These are phyloP conservation scores for Ciconia boyciana DNA, from an alignment of 2,113 vertebrate genomes.

Conservation along the genomic window DNA sequence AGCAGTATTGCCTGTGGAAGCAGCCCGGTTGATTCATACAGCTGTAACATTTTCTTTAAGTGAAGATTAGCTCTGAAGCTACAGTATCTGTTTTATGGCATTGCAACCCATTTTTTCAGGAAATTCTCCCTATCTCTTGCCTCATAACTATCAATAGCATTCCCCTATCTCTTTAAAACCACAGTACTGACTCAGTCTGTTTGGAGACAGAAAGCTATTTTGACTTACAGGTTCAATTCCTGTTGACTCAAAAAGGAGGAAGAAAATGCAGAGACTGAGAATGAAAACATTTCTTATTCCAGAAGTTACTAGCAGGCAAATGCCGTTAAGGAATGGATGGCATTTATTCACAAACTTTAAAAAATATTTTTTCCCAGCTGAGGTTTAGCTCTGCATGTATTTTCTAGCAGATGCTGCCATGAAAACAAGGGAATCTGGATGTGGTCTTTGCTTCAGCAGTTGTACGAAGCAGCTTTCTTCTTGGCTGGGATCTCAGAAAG, in stretches of 20 bases:
- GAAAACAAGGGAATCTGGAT: slow-evolving; percentile 25
- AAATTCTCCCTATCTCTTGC: background rate
- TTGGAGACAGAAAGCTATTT: slow-evolving; percentile 57
- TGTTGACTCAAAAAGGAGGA: slow-evolving; percentile 50
- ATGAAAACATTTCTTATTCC: slow-evolving; percentile 64
- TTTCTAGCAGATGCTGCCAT: slow-evolving; percentile 41
- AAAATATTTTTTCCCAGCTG: slow-evolving; percentile 19
- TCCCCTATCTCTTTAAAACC: background rate
- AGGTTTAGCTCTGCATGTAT: slow-evolving; percentile 17
- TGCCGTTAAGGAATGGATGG: slow-evolving; percentile 14
- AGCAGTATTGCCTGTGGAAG: background rate
- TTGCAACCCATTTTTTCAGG: background rate
- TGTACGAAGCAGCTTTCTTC: background rate
- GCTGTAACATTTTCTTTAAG: background rate
- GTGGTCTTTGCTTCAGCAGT: background rate
- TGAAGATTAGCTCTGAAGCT: background rate
- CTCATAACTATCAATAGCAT: background rate
- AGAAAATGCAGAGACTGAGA: slow-evolving; percentile 4
- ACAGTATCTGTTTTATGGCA: background rate
- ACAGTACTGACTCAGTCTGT: background rate
- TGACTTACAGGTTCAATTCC: slow-evolving; percentile 62
- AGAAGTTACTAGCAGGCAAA: slow-evolving; percentile 41
- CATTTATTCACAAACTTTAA: slow-evolving; percentile 40
- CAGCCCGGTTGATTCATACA: background rate
- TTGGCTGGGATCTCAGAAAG: background rate